Conservation (phyloP, 2,888 invertebrate species). For the Lissocephala sabroskyi region DNA sequence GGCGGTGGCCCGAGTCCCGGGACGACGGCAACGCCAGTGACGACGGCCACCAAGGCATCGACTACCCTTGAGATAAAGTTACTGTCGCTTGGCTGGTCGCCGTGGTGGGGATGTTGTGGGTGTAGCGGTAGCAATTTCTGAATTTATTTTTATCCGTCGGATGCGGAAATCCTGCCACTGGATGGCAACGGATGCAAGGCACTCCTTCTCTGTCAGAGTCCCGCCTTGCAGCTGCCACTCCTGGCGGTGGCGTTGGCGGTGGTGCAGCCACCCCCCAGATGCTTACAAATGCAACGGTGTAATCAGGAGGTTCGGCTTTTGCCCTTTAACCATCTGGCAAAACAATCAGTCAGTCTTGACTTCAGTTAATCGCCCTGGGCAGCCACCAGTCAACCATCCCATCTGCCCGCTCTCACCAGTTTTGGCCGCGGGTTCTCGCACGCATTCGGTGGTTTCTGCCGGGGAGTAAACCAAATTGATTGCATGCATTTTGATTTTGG, state of each 20-base stretch:
- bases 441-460: constrained; percentile 24
- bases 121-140: constrained; percentile 61
- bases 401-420: neutral
- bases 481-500: constrained; percentile 56
- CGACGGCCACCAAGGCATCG: constrained; percentile 25
- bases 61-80: constrained; percentile 53
- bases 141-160: constrained; percentile 63
- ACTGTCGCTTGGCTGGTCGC: constrained; percentile 7
- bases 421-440: constrained; percentile 6
- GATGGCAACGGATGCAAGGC: constrained; percentile 17
- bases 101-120: neutral
- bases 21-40: neutral
- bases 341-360: constrained; percentile 64
- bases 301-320: constrained; percentile 30
- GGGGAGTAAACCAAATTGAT: constrained; percentile 53
- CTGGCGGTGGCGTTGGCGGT: constrained; percentile 25
- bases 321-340: constrained; percentile 26
- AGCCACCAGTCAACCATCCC: constrained; percentile 5
- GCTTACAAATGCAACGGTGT: constrained; percentile 51
- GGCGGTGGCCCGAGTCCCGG: neutral
- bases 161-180: constrained; percentile 51
- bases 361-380: constrained; percentile 63
- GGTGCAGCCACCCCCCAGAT: constrained; percentile 11
- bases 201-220: constrained; percentile 28
- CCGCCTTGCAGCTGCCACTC: constrained; percentile 19